phyloP scores from a whole-genome alignment of 2,797 vertebrate species.

The Pristis pectinata region DNA sequence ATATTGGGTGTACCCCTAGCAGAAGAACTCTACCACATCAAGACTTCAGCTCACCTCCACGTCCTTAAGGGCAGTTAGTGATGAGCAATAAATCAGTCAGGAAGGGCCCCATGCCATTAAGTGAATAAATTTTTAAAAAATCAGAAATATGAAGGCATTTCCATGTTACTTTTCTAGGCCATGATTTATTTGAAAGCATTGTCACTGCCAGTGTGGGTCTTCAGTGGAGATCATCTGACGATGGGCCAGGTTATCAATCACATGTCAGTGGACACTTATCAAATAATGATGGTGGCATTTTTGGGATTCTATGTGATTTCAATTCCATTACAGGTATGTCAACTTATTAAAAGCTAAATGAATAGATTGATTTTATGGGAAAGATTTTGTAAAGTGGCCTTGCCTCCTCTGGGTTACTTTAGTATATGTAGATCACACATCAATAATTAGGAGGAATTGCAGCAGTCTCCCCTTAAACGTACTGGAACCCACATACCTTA shows the following conservation, averaged over 20 bases:
- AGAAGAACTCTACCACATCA: no score
- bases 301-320: conserved; percentile 26
- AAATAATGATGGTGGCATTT: conserved; percentile 32
- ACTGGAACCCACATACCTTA: background rate
- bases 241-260: conserved; percentile 30
- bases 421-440: background rate
- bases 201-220: conserved; percentile 9
- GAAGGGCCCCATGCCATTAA: no score
- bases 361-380: background rate
- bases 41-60: no score
- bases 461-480: background rate
- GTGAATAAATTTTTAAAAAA: no score
- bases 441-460: background rate
- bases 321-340: conserved; percentile 33
- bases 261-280: conserved; percentile 28
- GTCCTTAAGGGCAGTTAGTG: no score
- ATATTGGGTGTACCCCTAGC: no score
- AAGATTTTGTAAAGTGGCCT: background rate
- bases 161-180: background rate
- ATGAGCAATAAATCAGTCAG: no score
- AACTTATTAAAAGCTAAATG: background rate
- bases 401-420: background rate
- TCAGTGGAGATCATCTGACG: conserved; percentile 15
- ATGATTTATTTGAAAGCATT: conserved; percentile 29
- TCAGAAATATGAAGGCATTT: background rate